A percentile compares a stretch with the other conserved stretches of the same genome.
These are phyloP conservation scores for Lerema accius DNA, from an alignment of 1,140 invertebrate genomes.

Conservation along the genomic window DNA sequence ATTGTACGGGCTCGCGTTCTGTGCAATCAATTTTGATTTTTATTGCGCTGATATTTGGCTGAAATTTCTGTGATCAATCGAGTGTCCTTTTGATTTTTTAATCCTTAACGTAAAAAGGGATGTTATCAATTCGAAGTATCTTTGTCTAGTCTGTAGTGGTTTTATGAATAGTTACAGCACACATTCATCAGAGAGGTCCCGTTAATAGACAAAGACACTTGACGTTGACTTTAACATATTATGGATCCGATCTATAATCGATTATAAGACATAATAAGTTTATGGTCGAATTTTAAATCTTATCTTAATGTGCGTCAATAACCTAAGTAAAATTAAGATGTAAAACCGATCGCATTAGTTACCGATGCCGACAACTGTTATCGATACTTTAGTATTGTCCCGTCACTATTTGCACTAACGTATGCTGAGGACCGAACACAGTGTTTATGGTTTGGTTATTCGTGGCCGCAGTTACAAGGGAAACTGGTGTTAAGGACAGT, in stretches of 20 bases:
- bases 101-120: no score
- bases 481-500: constrained; percentile 43
- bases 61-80: background rate
- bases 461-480: constrained; percentile 48
- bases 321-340: no score
- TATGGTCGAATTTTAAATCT: no score
- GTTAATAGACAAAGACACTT: no score
- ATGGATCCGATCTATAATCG: no score
- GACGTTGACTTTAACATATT: no score
- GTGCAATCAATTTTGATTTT: background rate
- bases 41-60: background rate
- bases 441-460: constrained; percentile 65
- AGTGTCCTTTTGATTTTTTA: background rate
- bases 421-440: constrained; percentile 48
- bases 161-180: no score
- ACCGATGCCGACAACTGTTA: constrained; percentile 18
- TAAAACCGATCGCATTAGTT: constrained; percentile 1
- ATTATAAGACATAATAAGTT: no score
- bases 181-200: no score
- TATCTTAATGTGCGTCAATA: no score
- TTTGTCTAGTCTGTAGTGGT: no score
- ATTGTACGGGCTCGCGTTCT: background rate
- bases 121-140: no score
- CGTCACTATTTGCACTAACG: constrained; percentile 46
- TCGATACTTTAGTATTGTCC: constrained; percentile 27